Evolutionary conservation across 2,797 vertebrate genomes (phyloP), one percentile per base, ranked within the genome.

Genomic region (Anabacerthia variegaticeps): DNA sequence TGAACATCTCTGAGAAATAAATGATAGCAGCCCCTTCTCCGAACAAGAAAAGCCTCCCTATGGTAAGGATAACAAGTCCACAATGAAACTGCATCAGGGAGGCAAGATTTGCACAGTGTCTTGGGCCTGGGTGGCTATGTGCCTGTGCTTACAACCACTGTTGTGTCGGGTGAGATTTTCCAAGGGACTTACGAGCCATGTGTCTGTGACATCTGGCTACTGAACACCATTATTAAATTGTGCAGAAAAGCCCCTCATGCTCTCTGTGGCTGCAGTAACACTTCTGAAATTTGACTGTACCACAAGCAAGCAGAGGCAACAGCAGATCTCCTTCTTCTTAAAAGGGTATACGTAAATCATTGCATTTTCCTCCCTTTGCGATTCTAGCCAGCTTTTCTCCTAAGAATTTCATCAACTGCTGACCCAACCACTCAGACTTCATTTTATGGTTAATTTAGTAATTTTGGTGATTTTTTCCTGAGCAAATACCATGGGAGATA

Each of bases 131-230:
- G 24, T 46, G 67, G 5, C 48, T 62, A 4, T 61, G 13, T 56
- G 34, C 56, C 26, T 49, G 15, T 0, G 1, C 6, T 89, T 69
- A 14, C 2, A 75, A 58, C 23, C 12, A 3, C 59, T 52, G 44
- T 58, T n/a, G 17, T 49, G 16, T 58, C 0, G 0, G 7, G 2
- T 84, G n/a, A 56, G 61, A 63, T 91, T 89, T 89, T 51, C 39
- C 41, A 55, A 78, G n/a, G 44, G 54, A 24, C 3, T 80, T 59
- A 37, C 0, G 0, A 81, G 15, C 17, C 2, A 1, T 14, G 18
- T 69, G 13, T 26, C 46, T 61, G 3, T 30, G 34, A 49, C 15
- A 76, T 28, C 51, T 51, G 39, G 23, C 43, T 62, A 24, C 49
- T 68, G 36, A 85, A 43, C 0, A 4, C 6, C 28, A 36, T 59